These are phyloP conservation scores for Eulemur macaco DNA, from an alignment of 2,113 vertebrate genomes.

Conservation along the genomic window DNA sequence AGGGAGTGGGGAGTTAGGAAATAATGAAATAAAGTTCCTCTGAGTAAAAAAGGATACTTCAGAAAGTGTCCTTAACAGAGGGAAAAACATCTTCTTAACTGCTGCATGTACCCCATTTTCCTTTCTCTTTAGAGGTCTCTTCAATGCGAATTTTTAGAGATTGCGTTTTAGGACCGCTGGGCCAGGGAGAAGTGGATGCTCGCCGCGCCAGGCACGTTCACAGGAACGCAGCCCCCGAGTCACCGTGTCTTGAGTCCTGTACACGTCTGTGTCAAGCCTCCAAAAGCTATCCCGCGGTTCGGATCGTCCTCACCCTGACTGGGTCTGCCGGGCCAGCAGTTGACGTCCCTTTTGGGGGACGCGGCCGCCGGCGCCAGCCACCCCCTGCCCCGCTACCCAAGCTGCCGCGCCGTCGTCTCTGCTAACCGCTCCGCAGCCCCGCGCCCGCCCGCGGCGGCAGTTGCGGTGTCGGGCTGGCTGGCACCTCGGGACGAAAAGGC, in stretches of 20 bases:
- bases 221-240: not conserved
- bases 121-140: not conserved
- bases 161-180: slow-evolving; percentile 37
- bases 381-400: not conserved
- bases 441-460: not conserved
- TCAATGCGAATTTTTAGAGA: slow-evolving; percentile 22
- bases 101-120: not conserved
- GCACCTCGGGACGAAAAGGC: not conserved
- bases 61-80: not conserved
- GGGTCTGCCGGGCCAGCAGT: not conserved
- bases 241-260: not conserved
- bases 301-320: not conserved
- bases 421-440: not conserved
- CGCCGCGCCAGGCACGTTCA: slow-evolving; percentile 13
- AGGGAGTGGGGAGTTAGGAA: slow-evolving; percentile 30
- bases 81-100: not conserved
- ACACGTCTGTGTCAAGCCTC: slow-evolving; percentile 10
- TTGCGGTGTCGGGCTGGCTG: not conserved
- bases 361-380: not conserved
- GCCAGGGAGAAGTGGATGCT: slow-evolving; percentile 57
- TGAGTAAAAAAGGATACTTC: not conserved
- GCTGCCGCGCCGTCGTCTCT: not conserved
- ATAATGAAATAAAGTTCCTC: slow-evolving; percentile 52
- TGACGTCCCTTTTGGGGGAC: not conserved
- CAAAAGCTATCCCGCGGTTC: not conserved